Conservation (phyloP, 2,797 vertebrate genomes). For the Lepus townsendii region DNA sequence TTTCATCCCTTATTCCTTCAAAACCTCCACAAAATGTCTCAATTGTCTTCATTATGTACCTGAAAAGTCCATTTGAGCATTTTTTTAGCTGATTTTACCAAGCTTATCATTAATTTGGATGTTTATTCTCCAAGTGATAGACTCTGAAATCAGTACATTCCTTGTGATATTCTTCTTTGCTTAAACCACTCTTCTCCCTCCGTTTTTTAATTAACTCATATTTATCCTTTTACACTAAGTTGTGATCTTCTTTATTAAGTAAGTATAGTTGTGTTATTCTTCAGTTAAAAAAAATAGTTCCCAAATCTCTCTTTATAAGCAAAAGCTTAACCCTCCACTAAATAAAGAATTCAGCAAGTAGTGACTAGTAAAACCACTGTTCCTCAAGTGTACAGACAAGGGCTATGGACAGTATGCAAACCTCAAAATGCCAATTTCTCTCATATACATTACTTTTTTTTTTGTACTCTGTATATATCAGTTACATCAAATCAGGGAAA, state of each 20-base stretch:
- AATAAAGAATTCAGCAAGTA: too few relatives aligned
- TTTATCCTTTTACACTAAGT: background rate
- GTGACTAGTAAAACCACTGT: too few relatives aligned
- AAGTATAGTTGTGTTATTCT: background rate
- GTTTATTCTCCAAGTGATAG: background rate
- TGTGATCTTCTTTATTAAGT: constrained; percentile 26
- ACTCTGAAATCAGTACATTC: constrained; percentile 22
- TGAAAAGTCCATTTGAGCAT: background rate
- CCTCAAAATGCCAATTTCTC: too few relatives aligned
- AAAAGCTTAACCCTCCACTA: too few relatives aligned
- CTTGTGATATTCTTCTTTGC: background rate
- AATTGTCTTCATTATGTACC: background rate
- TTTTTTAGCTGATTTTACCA: constrained; percentile 11
- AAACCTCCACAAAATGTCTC: background rate
- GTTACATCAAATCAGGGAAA: too few relatives aligned
- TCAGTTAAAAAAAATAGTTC: background rate
- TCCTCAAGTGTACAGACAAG: too few relatives aligned
- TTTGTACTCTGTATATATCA: too few relatives aligned
- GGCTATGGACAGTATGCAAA: too few relatives aligned
- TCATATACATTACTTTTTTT: too few relatives aligned
- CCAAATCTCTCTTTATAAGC: background rate
- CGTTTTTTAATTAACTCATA: background rate
- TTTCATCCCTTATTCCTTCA: background rate
- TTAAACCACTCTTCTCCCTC: background rate
- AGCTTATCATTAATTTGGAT: background rate